Evolutionary conservation across 2,113 vertebrate species (phyloP).

Genomic region (Rousettus leschenaultii): DNA sequence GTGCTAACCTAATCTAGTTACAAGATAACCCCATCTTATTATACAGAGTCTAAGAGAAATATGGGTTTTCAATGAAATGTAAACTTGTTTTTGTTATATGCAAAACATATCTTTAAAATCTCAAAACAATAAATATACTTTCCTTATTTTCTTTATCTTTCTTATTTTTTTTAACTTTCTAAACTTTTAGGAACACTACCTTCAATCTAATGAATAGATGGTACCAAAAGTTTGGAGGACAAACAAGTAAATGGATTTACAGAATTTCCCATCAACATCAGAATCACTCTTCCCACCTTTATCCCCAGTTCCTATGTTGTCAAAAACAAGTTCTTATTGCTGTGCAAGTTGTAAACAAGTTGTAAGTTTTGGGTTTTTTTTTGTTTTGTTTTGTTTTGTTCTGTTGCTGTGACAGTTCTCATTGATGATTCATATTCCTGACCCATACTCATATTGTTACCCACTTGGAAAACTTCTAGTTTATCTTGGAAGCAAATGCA

Average conservation of each 20-base stretch:
- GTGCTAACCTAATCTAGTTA: neutral
- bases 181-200: neutral
- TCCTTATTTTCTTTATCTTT: neutral
- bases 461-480: neutral
- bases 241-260: neutral
- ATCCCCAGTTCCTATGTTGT: neutral
- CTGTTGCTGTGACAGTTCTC: neutral
- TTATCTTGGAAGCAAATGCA: neutral
- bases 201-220: neutral
- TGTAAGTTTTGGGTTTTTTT: neutral
- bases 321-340: neutral
- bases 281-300: fast-evolving
- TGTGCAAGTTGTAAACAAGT: neutral
- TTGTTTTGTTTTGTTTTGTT: neutral
- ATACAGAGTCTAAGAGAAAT: neutral
- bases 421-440: neutral
- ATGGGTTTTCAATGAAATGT: neutral
- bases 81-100: neutral
- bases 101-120: neutral
- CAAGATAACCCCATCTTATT: neutral
- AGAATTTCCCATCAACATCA: neutral
- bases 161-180: no score
- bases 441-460: neutral
- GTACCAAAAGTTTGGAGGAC: neutral
- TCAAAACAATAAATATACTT: neutral